phyloP scores from a whole-genome alignment of 2,888 invertebrate species.

The Copidosoma aretas region DNA sequence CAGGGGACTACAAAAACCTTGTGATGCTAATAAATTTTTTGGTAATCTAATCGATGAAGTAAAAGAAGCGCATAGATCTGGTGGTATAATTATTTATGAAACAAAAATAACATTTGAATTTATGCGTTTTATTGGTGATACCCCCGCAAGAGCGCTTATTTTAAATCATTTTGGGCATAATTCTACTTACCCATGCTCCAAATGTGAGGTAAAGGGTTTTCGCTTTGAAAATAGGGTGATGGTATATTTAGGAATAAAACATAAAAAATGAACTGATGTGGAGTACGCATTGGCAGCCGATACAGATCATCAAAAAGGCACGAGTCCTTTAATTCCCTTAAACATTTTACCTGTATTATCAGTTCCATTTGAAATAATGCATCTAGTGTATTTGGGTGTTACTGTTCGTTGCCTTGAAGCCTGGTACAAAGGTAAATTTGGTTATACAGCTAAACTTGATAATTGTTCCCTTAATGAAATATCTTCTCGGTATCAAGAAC shows the following conservation, averaged over 20 bases:
- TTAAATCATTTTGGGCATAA: conserved; percentile 9
- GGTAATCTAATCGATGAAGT: background rate
- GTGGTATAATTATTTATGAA: background rate
- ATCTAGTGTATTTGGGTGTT: conserved; percentile 6
- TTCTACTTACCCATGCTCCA: conserved; percentile 7
- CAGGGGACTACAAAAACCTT: conserved; percentile 1
- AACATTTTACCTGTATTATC: background rate
- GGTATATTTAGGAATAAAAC: conserved; percentile 1
- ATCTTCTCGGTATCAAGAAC: background rate
- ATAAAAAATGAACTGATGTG: background rate
- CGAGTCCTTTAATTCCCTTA: background rate
- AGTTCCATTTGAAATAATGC: conserved; percentile 5
- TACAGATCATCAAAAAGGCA: too few relatives aligned
- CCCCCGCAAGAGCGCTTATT: conserved; percentile 11
- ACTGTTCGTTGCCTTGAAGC: background rate
- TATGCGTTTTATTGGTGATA: conserved; percentile 9
- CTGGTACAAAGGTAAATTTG: background rate
- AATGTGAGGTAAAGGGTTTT: conserved; percentile 3
- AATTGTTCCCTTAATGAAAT: background rate
- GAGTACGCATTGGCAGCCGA: too few relatives aligned
- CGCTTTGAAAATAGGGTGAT: conserved; percentile 7
- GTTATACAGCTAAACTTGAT: background rate
- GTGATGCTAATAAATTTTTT: conserved; percentile 2
- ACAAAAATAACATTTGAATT: conserved; percentile 1
- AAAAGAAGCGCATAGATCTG: background rate